A percentile compares a stretch with the other conserved stretches of the same genome.
Evolutionary conservation across 64 coral and sea anemone species (phyloP).

Genomic region (Dendronephthya gigantea): DNA sequence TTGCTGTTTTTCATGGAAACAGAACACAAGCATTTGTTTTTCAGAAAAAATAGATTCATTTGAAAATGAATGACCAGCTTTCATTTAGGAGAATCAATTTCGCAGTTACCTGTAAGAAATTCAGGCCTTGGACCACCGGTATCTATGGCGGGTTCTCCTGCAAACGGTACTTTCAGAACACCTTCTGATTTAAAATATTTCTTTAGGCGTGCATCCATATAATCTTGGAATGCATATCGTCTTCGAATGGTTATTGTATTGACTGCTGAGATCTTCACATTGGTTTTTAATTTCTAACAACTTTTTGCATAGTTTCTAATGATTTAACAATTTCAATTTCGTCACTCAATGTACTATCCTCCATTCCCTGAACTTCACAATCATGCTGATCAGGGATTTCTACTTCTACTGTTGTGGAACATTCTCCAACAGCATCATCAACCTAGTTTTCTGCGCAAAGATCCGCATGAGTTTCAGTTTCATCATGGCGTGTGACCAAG

Average conservation of each 20-base stretch:
- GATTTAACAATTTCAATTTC: background rate
- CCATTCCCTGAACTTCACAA: background rate
- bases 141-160: background rate
- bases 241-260: background rate
- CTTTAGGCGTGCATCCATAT: background rate
- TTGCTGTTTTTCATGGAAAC: too few relatives aligned
- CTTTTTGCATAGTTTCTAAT: background rate
- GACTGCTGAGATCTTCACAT: background rate
- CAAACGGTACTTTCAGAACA: background rate
- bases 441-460: conserved; percentile 6
- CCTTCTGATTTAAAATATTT: background rate
- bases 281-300: background rate
- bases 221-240: background rate
- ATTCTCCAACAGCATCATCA: conserved; percentile 8
- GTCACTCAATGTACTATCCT: background rate
- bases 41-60: background rate
- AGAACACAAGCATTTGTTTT: too few relatives aligned
- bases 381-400: background rate
- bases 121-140: background rate
- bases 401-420: background rate
- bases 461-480: background rate
- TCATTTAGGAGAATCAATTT: too few relatives aligned
- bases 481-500: too few relatives aligned
- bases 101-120: background rate
- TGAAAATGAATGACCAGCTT: background rate